A percentile compares a stretch with the other conserved stretches of the same genome.
These are phyloP conservation scores for Notodonta ziczac DNA, from an alignment of 2,888 invertebrate species.

Conservation along the genomic window DNA sequence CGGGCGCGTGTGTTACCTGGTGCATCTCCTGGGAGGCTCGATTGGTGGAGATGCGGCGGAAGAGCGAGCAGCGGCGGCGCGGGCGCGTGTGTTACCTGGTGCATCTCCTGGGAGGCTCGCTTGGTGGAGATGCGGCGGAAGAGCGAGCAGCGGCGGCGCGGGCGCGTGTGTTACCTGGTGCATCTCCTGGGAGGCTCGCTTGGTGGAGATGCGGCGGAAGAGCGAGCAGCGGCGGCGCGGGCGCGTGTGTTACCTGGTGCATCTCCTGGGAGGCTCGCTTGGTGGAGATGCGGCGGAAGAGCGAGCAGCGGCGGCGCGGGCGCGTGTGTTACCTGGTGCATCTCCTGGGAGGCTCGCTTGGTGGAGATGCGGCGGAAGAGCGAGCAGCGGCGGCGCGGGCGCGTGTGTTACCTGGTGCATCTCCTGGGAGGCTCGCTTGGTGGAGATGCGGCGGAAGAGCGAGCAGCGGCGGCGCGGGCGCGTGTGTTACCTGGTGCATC, in stretches of 20 bases:
- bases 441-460: constrained; percentile 94
- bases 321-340: constrained; percentile 88
- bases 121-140: constrained; percentile 96
- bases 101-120: constrained; percentile 96
- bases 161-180: constrained; percentile 86
- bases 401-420: constrained; percentile 89
- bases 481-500: constrained; percentile 89
- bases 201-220: constrained; percentile 95
- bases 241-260: constrained; percentile 86
- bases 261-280: constrained; percentile 97
- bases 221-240: constrained; percentile 92
- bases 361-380: constrained; percentile 95
- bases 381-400: constrained; percentile 90
- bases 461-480: constrained; percentile 91
- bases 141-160: constrained; percentile 92
- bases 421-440: constrained; percentile 95
- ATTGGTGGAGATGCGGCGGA: constrained; percentile 95
- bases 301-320: constrained; percentile 90
- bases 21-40: constrained; percentile 96
- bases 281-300: constrained; percentile 95
- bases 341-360: constrained; percentile 95
- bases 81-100: constrained; percentile 85
- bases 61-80: constrained; percentile 93
- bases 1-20: constrained; percentile 82
- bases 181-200: constrained; percentile 96